Conservation (phyloP, 2,113 vertebrate species). For the Oreamnos americanus region DNA sequence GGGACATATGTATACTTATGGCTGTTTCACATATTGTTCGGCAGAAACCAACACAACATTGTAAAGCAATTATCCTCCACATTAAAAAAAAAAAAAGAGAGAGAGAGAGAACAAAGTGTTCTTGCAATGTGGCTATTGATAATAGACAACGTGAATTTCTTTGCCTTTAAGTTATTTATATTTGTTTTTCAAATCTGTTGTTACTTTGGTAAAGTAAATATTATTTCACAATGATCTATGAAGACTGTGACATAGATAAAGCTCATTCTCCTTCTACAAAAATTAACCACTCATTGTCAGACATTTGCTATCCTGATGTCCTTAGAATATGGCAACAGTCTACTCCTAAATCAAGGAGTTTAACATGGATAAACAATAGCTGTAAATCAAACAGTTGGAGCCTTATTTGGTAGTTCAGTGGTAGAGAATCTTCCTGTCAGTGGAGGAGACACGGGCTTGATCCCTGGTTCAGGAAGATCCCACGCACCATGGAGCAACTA, state of each 20-base stretch:
- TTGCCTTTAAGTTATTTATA: background rate
- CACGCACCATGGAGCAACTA: background rate
- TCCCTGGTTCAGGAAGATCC: background rate
- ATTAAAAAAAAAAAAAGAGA: background rate
- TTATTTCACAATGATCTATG: background rate
- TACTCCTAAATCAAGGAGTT: background rate
- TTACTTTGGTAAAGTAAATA: background rate
- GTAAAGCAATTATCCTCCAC: background rate
- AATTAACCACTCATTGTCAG: background rate
- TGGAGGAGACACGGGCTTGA: background rate
- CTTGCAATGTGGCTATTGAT: background rate
- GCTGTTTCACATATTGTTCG: background rate
- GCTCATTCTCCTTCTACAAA: background rate
- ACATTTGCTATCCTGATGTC: background rate
- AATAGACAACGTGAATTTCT: background rate
- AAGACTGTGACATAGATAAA: background rate
- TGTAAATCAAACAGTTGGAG: background rate
- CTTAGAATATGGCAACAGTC: background rate
- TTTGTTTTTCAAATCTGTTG: background rate
- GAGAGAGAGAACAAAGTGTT: background rate
- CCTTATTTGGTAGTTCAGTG: background rate
- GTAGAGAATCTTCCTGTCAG: background rate
- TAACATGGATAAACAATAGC: background rate
- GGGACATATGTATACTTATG: background rate
- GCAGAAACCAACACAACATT: background rate